Conservation (phyloP, 2,888 invertebrate genomes). For the Ptychoptera albimana region DNA sequence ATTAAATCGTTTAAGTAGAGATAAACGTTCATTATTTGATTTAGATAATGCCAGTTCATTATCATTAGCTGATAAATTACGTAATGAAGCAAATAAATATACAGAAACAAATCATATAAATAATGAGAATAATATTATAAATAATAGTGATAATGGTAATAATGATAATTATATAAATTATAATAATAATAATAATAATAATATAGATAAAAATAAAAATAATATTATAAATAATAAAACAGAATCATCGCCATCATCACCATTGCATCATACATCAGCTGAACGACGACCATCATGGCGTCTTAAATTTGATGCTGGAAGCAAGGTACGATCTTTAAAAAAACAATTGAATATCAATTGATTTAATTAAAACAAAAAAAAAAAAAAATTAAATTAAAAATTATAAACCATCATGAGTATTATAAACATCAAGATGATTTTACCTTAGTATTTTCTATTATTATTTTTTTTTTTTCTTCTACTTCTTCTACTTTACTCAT, state of each 20-base stretch:
- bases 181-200: constrained; percentile 4
- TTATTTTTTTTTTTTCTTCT: no score
- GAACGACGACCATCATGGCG: constrained; percentile 88
- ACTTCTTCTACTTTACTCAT: no score
- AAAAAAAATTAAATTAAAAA: background rate
- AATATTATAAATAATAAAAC: background rate
- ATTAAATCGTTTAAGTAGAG: constrained; percentile 19
- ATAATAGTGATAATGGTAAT: constrained; percentile 2
- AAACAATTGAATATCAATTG: background rate
- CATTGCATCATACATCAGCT: constrained; percentile 16
- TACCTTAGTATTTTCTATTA: no score
- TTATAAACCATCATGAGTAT: no score
- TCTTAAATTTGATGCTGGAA: constrained; percentile 73
- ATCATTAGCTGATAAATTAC: constrained; percentile 20
- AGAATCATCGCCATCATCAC: constrained; percentile 13
- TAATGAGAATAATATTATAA: constrained; percentile 5
- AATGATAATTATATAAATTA: constrained; percentile 3
- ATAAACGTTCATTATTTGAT: constrained; percentile 27
- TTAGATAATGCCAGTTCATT: constrained; percentile 20
- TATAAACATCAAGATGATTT: no score
- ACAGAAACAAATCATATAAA: constrained; percentile 10
- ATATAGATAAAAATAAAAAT: constrained; percentile 3
- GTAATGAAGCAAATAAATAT: constrained; percentile 22
- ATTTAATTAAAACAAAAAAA: background rate
- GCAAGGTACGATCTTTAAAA: constrained; percentile 48